Evolutionary conservation across 2,888 invertebrate species (phyloP).

Genomic region (Himalopsyche kuldschensis): DNA sequence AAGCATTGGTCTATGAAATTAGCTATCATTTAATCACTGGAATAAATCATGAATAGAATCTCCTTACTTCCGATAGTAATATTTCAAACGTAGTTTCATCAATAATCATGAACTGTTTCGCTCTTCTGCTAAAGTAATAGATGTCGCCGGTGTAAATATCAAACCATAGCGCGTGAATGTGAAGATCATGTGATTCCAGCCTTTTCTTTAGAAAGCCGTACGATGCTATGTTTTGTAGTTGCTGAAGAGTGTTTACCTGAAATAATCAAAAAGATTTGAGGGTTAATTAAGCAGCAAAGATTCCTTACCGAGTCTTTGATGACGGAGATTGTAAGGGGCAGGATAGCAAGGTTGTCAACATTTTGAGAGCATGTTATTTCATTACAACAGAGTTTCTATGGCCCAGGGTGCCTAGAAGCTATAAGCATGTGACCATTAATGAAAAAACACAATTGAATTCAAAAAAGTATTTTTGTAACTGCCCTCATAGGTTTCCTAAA

Average conservation of each 20-base stretch:
- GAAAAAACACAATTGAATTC: too few relatives aligned
- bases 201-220: constrained; percentile 87
- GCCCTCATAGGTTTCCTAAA: too few relatives aligned
- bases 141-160: constrained; percentile 97
- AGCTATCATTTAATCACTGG: neutral
- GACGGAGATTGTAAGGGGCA: too few relatives aligned
- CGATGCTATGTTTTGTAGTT: constrained; percentile 89
- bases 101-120: constrained; percentile 82
- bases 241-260: constrained; percentile 85
- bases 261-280: constrained; percentile 42
- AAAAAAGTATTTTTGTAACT: too few relatives aligned
- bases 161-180: constrained; percentile 95
- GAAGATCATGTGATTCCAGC: constrained; percentile 77
- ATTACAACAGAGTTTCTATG: too few relatives aligned
- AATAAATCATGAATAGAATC: constrained; percentile 70
- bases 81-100: constrained; percentile 79
- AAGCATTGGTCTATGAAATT: neutral
- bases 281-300: too few relatives aligned
- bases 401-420: too few relatives aligned
- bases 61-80: constrained; percentile 74
- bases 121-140: constrained; percentile 87
- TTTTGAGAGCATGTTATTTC: too few relatives aligned
- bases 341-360: too few relatives aligned
- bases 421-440: too few relatives aligned
- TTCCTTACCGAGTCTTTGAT: too few relatives aligned